phyloP scores from a whole-genome alignment of 1,140 invertebrate genomes.

The Ericerus pela region DNA sequence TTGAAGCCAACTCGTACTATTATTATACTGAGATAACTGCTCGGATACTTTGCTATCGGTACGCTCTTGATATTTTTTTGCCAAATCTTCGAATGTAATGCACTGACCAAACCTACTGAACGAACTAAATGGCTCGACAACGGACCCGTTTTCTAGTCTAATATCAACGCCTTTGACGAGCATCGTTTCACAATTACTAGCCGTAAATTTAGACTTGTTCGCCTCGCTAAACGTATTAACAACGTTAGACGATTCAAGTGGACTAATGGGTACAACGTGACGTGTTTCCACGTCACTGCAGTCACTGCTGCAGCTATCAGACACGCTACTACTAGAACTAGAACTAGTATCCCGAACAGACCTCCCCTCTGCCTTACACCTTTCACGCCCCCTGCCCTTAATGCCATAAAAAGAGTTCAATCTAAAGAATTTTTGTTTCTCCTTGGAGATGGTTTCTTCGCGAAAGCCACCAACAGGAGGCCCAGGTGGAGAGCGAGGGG shows the following conservation, averaged over 20 bases:
- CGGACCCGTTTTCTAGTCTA: not conserved
- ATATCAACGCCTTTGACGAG: no score
- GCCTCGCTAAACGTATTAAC: no score
- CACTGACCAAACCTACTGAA: not conserved
- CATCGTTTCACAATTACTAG: no score
- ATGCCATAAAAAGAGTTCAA: constrained; percentile 6
- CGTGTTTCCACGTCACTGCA: no score
- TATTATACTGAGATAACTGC: not conserved
- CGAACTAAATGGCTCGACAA: not conserved
- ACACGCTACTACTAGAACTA: constrained; percentile 22
- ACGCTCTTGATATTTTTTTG: not conserved
- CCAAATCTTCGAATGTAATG: constrained; percentile 2
- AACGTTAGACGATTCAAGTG: no score
- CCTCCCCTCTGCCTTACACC: constrained; percentile 24
- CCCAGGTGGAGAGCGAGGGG: constrained; percentile 33
- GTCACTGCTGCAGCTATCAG: no score
- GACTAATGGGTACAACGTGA: no score
- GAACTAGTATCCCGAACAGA: constrained; percentile 18
- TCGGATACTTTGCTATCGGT: not conserved
- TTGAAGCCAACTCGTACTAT: not conserved
- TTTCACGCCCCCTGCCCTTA: constrained; percentile 8
- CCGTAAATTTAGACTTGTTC: no score
- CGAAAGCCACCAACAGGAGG: constrained; percentile 30
- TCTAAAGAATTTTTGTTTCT: constrained; percentile 73
- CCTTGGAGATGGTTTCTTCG: constrained; percentile 58